Percentiles rank a stretch among this genome's conserved stretches.
These are phyloP conservation scores for Apis cerana DNA, from an alignment of 1,140 invertebrate species.

Conservation along the genomic window DNA sequence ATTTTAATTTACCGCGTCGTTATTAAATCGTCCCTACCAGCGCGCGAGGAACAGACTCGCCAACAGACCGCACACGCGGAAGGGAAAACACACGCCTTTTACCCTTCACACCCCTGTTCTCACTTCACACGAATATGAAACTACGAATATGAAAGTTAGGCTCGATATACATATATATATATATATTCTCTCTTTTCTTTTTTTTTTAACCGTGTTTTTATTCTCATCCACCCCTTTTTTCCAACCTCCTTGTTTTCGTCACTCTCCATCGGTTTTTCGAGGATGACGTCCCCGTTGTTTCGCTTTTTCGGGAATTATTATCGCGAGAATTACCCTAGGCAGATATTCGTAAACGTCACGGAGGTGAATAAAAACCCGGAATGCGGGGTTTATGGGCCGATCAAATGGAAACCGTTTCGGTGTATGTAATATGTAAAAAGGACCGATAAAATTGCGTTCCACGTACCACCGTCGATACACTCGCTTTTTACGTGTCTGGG, in stretches of 20 bases:
- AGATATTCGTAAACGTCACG: slow-evolving; percentile 26
- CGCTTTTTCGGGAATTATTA: slow-evolving; percentile 33
- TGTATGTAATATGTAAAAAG: slow-evolving; percentile 36
- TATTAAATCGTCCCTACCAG: slow-evolving; percentile 73
- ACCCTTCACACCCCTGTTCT: neutral
- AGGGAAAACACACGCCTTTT: slow-evolving; percentile 43
- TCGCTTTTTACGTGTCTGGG: neutral
- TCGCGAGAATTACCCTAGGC: slow-evolving; percentile 10
- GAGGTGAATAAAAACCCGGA: slow-evolving; percentile 18
- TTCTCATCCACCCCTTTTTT: too few relatives aligned
- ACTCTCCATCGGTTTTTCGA: slow-evolving; percentile 26
- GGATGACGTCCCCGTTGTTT: slow-evolving; percentile 26
- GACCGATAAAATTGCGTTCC: slow-evolving; percentile 22
- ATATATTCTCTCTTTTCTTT: neutral
- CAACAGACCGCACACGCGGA: slow-evolving; percentile 45
- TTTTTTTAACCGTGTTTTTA: neutral
- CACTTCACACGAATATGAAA: neutral
- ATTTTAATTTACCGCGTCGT: slow-evolving; percentile 78
- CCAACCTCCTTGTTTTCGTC: neutral
- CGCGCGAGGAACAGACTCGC: slow-evolving; percentile 44
- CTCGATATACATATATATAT: neutral
- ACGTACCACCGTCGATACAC: slow-evolving; percentile 3
- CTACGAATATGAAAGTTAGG: slow-evolving; percentile 17
- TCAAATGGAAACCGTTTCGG: slow-evolving; percentile 23
- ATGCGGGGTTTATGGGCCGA: slow-evolving; percentile 23